Evolutionary conservation across 2,113 vertebrate genomes (phyloP).

Genomic region (Synodontis membranacea): DNA sequence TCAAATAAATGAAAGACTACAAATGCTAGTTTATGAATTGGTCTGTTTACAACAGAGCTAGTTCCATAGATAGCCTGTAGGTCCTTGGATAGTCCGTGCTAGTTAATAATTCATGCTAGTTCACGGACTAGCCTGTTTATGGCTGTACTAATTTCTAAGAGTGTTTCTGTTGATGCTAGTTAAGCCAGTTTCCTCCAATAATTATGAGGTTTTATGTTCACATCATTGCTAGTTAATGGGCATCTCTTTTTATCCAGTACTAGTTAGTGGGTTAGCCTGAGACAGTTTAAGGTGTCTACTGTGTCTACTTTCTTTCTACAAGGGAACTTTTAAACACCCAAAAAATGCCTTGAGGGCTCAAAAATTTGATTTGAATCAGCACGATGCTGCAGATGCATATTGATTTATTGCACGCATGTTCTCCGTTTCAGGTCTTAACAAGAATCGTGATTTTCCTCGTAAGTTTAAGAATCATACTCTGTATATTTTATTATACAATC

Average conservation of each 20-base stretch:
- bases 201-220: neutral
- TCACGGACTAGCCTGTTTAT: too few relatives aligned
- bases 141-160: too few relatives aligned
- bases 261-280: neutral
- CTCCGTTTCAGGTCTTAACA: constrained; percentile 23
- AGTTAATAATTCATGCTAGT: too few relatives aligned
- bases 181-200: neutral
- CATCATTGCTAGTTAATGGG: neutral
- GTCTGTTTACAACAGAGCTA: too few relatives aligned
- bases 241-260: neutral
- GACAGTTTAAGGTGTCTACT: neutral
- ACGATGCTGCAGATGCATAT: neutral
- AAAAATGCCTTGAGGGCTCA: neutral
- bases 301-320: too few relatives aligned
- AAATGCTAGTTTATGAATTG: too few relatives aligned
- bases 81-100: too few relatives aligned
- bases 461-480: constrained; percentile 14
- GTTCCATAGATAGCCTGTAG: too few relatives aligned
- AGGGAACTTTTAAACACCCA: neutral
- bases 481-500: neutral
- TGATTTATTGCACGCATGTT: neutral
- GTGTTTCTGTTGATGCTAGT: too few relatives aligned
- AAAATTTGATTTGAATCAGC: neutral
- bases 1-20: too few relatives aligned
- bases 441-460: constrained; percentile 9